Evolutionary conservation across 2,797 vertebrate species (phyloP), one percentile per base, ranked within the genome.

Genomic region (Enteromius fasciolatus): DNA sequence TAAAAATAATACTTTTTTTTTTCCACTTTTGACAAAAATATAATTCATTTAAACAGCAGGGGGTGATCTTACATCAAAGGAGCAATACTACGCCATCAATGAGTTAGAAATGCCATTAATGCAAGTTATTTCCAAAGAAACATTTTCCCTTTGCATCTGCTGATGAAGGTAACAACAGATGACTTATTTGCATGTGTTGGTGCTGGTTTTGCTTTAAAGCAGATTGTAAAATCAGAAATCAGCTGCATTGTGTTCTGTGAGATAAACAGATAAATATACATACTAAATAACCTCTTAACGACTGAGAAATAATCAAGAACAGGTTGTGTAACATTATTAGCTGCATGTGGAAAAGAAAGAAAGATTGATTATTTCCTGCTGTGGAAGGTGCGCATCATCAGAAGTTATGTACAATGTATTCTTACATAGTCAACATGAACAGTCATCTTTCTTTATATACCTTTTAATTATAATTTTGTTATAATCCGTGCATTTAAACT

Each of bases 21-120:
- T 31, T 20, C 11, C 1, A 50, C 46, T 72, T 72, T 50, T 72
- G 15, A 50, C 17, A 50, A 52, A 52, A 52, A 48, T 20, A 4
- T 25, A 46, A 44, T 77, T 46, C n/a, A 41, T 79, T 75, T 68
- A 70, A 67, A 52, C 85, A 78, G 48, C 44, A 83, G 83, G 84
- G 81, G 85, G 84, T 80, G 80, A 61, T 87, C 78, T 85, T 78
- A 39, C 81, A 79, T 83, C 57, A 77, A 61, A 78, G 64, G 20
- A 10, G 12, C 18, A 48, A 7, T 12, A 20, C 3, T 83, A 9
- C 48, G 36, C 17, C 28, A 39, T 54, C 20, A n/a, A 11, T 14
- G 17, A 23, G 18, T 70, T 46, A 50, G 20, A 67, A 46, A 69
- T 20, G 6, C 50, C 20, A 68, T 4, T 12, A 54, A 9, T 48